These are phyloP conservation scores for Esox lucius DNA, from an alignment of 2,797 vertebrate species.

Conservation along the genomic window DNA sequence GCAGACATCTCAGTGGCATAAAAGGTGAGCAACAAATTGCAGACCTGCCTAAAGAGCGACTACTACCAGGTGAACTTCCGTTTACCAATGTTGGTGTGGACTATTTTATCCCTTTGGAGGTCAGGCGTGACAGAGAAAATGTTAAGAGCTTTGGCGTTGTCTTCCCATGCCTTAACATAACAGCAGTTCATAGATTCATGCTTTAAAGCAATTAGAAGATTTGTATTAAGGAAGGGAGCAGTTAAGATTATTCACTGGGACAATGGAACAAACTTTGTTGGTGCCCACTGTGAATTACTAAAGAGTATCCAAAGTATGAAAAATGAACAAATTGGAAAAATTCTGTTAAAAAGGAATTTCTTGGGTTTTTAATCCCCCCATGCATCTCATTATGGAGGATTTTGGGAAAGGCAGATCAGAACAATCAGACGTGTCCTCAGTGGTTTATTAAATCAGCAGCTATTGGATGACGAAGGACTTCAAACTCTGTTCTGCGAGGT, in stretches of 20 bases:
- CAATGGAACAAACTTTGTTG: conserved; percentile 13
- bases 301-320: neutral
- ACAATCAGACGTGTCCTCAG: neutral
- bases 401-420: conserved; percentile 10
- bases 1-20: too few species aligned
- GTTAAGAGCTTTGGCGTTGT: conserved; percentile 11
- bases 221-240: too few species aligned
- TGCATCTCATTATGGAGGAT: neutral
- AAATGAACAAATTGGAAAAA: neutral
- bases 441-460: neutral
- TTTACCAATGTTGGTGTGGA: too few species aligned
- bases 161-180: conserved; percentile 18
- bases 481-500: neutral
- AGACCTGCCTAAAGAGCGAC: too few species aligned
- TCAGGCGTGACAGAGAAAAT: too few species aligned
- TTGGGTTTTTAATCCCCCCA: conserved; percentile 7
- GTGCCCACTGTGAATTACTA: neutral
- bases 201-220: too few species aligned
- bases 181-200: too few species aligned
- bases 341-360: neutral
- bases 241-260: conserved; percentile 7
- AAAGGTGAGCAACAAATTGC: too few species aligned
- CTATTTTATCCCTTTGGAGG: too few species aligned
- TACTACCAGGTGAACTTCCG: too few species aligned
- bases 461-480: conserved; percentile 2